These are phyloP conservation scores for Habropoda laboriosa DNA, from an alignment of 1,140 invertebrate species.

Conservation along the genomic window DNA sequence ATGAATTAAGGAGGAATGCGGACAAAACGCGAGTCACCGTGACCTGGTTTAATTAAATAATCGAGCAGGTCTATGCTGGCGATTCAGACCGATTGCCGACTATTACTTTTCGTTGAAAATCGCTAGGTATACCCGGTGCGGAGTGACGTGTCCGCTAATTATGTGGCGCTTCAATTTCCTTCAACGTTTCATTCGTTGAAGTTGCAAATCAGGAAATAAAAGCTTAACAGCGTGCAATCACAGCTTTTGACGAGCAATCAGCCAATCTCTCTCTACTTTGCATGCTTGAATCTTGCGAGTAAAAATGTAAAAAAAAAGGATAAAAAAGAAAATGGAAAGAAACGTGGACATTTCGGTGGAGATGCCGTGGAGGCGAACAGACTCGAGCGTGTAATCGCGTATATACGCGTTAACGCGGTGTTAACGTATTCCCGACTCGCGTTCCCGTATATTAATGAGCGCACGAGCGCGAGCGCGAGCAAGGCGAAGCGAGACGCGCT, in stretches of 20 bases:
- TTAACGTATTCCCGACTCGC: conserved; percentile 46
- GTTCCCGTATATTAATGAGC: conserved; percentile 58
- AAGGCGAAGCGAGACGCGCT: conserved; percentile 52
- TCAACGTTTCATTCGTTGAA: conserved; percentile 9
- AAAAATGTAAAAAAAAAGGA: background rate
- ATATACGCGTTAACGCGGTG: conserved; percentile 50
- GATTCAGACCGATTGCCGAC: background rate
- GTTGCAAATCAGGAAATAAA: conserved; percentile 2
- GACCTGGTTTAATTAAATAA: conserved; percentile 27
- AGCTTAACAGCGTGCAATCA: background rate
- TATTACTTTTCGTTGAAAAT: conserved; percentile 8
- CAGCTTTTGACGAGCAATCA: background rate
- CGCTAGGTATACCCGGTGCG: conserved; percentile 3
- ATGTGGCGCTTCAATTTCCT: conserved; percentile 23
- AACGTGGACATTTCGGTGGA: background rate
- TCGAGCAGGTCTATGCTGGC: background rate
- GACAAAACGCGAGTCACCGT: conserved; percentile 22
- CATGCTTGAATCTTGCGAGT: background rate
- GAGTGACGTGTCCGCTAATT: conserved; percentile 22
- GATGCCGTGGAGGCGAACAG: background rate
- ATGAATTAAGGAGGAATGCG: background rate
- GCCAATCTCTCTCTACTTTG: too few species aligned
- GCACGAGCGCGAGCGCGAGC: conserved; percentile 30
- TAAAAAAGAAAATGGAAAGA: background rate
- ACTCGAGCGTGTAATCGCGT: conserved; percentile 8